Base-by-base conservation (phyloP, 2,888 invertebrate species). In the Cancer borealis region DNA sequence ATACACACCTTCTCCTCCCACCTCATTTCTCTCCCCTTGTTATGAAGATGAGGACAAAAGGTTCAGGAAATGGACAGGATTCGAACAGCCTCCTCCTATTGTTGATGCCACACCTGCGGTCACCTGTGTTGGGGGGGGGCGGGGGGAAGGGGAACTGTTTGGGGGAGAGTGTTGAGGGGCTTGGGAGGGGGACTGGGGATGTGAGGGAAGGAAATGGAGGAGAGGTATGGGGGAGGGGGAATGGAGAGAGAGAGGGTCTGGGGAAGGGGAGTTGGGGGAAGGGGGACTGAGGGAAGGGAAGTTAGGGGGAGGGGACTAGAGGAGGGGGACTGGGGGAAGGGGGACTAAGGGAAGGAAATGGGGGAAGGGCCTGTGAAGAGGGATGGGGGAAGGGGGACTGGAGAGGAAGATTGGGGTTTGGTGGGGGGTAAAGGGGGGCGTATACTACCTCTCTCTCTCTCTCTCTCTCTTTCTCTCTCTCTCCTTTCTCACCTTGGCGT, bases 1-100 rank as follows among this genome's bases (percentile, higher is more conserved):
- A 30, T 79, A 30, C 14, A 6, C 30, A 26, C 79, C 79, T 5
- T 79, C 8, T 30, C 30, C 79, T 79, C 30, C 79, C 79, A 30
- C 12, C 30, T 30, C 79, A 79, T 79, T 79, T 10, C 26, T 79
- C 79, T 30, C 79, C 79, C 14, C 30, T 79, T 79, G 79, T 79
- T 79, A 79, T 79, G 79, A 79, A 79, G 79, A 79, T 30, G 79
- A 79, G 79, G 79, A 79, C 79, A 79, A 79, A 30, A 14, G 79
- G 30, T 10, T 26, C 79, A 30, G 30, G 79, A 79, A 79, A 79
- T 79, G 1, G 79, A 30, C 30, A 8, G 21, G 79, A 79, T 14
- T 79, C 30, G 30, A 14, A 79, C 79, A 12, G 12, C 79, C 79
- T 79, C 79, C 30, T 79, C 30, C 79, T 30, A 30, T 79, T 79